Evolutionary conservation across 2,888 invertebrate species (phyloP), one percentile per base, ranked within the genome.

Genomic region (Cryptocephalus moraei): DNA sequence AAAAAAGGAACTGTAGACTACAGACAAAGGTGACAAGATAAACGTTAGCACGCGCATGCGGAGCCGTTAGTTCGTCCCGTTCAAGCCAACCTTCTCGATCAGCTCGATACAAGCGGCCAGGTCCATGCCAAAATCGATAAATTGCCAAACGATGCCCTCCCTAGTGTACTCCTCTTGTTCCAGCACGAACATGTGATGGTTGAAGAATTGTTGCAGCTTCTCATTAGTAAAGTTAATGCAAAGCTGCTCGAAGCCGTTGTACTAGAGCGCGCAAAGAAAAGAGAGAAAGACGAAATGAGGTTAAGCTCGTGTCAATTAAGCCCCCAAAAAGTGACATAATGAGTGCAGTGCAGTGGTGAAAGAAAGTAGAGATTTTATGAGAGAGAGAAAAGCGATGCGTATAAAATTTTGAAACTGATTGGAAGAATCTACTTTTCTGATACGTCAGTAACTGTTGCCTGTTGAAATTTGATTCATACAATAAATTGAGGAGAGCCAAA

Each of bases 221-320:
- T 97, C 96, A 75, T 96, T 97, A 74, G 96, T 96, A 80, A 96
- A 97, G 82, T 97, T 97, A 84, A 96, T 97, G 82, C 96, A 96
- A 75, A 97, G 83, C 82, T 97, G 96, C 77, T 97, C 96, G 80
- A 96, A 96, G 74, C 94, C 93, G 80, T 96, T 96, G 81, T 78
- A 93, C 95, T 95, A 60, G 33, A 50, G 36, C 22, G 54, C 48
- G 41, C 36, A 46, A 47, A 50, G 38, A 42, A 44, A 47, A 52
- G 39, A 44, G 50, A 52, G 47, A 48, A 36, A 49, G 14, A 12
- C 32, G 31, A 38, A 48, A 47, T 39, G 42, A 49, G 41, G 44
- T 32, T 41, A 39, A 41, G 33, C 22, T 22, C 22, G 6, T 22
- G 22, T 22, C 22, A 22, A 6, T 22, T 22, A 22, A 22, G 22